These are phyloP conservation scores for Melanaphis sacchari DNA, from an alignment of 1,140 invertebrate species.

Conservation along the genomic window DNA sequence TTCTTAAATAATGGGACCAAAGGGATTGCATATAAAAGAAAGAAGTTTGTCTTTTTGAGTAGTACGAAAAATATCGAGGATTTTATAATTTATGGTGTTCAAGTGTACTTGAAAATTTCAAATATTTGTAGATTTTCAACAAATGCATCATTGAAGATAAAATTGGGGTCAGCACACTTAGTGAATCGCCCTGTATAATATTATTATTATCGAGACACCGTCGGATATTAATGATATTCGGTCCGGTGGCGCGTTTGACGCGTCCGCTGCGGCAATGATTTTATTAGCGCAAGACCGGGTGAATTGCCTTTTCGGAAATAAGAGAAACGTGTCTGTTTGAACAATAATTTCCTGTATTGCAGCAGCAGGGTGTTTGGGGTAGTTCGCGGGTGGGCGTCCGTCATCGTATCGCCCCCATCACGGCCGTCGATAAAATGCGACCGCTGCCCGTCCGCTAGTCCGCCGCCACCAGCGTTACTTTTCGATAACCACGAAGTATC, in stretches of 20 bases:
- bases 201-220: not conserved
- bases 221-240: constrained; percentile 23
- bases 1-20: too few species aligned
- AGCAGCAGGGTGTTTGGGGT: not conserved
- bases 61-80: not conserved
- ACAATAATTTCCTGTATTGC: constrained; percentile 49
- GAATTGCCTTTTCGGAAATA: constrained; percentile 38
- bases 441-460: not conserved
- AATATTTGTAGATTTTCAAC: not conserved
- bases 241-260: not conserved
- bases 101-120: not conserved
- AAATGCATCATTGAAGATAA: not conserved
- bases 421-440: not conserved
- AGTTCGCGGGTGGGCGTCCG: not conserved
- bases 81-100: not conserved
- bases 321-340: constrained; percentile 53
- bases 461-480: not conserved
- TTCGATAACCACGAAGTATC: not conserved
- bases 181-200: not conserved
- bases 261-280: not conserved
- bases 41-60: too few species aligned
- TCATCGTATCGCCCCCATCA: too few species aligned
- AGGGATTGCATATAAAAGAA: not conserved
- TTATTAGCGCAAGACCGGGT: constrained; percentile 22
- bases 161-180: not conserved